Conservation (phyloP, 2,113 vertebrate species). For the Mesitornis unicolor region DNA sequence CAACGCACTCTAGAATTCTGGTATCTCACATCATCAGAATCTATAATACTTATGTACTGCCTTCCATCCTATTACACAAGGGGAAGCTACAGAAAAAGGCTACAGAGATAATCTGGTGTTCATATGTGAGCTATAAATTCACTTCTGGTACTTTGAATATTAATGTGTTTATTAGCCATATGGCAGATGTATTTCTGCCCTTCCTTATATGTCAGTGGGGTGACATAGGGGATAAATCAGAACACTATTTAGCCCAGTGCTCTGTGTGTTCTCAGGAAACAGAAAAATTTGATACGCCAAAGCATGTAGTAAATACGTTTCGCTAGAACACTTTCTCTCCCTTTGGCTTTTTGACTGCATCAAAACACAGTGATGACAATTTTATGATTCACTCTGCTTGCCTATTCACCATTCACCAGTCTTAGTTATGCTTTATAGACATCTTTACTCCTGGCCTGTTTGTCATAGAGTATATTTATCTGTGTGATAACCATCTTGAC, state of each 20-base stretch:
- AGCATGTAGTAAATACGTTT: background rate
- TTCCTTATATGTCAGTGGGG: background rate
- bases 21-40: background rate
- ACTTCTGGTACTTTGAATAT: background rate
- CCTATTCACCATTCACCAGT: background rate
- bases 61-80: background rate
- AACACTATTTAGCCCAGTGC: background rate
- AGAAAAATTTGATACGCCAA: background rate
- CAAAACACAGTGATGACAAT: background rate
- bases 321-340: background rate
- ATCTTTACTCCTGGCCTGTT: background rate
- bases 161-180: background rate
- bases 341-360: background rate
- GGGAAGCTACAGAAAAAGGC: background rate
- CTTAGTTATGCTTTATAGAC: background rate
- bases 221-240: background rate
- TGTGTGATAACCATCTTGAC: background rate
- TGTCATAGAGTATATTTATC: background rate
- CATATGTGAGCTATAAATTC: background rate
- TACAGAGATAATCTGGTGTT: background rate
- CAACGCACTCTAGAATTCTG: background rate
- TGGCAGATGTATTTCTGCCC: background rate
- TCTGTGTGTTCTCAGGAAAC: background rate
- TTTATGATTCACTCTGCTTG: background rate
- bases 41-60: background rate